Evolutionary conservation across 2,113 vertebrate genomes (phyloP), one percentile per base, ranked within the genome.

Genomic region (Lamprotornis superbus): DNA sequence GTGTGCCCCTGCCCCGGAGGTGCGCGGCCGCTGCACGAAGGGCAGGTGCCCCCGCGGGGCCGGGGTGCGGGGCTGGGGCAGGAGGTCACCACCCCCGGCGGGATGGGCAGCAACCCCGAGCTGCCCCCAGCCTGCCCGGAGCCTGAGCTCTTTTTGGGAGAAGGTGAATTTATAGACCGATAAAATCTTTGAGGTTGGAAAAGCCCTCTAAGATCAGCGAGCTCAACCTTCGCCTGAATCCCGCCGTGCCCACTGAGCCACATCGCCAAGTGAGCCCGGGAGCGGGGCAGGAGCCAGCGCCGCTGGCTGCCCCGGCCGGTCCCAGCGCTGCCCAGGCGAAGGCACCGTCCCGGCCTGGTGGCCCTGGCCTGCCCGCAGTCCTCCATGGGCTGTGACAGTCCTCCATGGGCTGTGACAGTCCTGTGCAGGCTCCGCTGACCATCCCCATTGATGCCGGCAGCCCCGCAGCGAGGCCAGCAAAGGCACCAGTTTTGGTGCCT

Each of bases 301-400:
- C 5, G 76, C 44, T 4, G 3, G 3, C 9, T 12, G 63, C 11
- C 64, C 68, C 15, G 21, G 12, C 47, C 2, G 50, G 12, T 39
- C 42, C 24, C 47, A 1, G 50, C 40, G 8, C 60, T 60, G 80
- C 73, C 64, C 64, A 0, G 64, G 16, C 10, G 5, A 9, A 44
- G 63, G 49, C 44, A 47, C 33, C 11, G 37, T 14, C 70, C 30
- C 7, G 10, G 31, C 56, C 30, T 1, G 44, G 1, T 47, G n/a
- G 3, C 56, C 10, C n/a, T 0, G 59, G 22, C 15, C 28, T 13
- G 40, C 3, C 23, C 57, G 4, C 6, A 5, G 14, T 53, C 19
- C 27, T 31, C 53, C 53, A 15, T 27, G 47, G 23, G 27, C 16
- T 49, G 47, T 4, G 46, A 4, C 10, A 6, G 4, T 19, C 60